These are phyloP conservation scores for Crocallis elinguaria DNA, from an alignment of 2,888 invertebrate genomes.

Conservation along the genomic window DNA sequence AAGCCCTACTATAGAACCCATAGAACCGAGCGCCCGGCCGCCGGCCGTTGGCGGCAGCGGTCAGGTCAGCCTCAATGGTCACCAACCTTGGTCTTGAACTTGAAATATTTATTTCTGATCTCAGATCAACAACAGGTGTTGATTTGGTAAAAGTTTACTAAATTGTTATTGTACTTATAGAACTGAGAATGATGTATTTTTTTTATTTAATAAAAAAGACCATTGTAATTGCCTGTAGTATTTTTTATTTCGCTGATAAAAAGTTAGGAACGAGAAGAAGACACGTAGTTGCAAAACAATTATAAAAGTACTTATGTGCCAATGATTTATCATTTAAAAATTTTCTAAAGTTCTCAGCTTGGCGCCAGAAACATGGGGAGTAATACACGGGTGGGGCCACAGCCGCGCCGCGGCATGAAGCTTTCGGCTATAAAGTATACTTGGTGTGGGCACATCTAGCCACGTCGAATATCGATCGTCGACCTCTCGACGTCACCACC, in stretches of 20 bases:
- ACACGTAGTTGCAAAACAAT: background rate
- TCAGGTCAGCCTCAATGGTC: background rate
- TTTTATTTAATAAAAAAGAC: constrained; percentile 81
- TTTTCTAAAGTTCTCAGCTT: too few species aligned
- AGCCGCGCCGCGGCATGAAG: too few species aligned
- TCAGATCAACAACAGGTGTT: constrained; percentile 76
- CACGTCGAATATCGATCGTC: constrained; percentile 40
- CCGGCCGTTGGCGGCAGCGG: constrained; percentile 1
- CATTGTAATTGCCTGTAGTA: constrained; percentile 61
- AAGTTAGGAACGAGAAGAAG: background rate
- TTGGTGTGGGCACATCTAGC: constrained; percentile 28
- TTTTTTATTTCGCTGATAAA: constrained; percentile 17
- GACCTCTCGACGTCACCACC: constrained; percentile 33
- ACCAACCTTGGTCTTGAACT: constrained; percentile 16
- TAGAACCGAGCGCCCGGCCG: constrained; percentile 21
- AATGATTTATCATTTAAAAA: too few species aligned
- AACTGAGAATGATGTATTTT: constrained; percentile 81
- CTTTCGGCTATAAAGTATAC: constrained; percentile 1
- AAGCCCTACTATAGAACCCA: constrained; percentile 32
- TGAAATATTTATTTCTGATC: constrained; percentile 72
- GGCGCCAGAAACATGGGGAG: too few species aligned
- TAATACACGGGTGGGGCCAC: constrained; percentile 12
- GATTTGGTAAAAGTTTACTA: constrained; percentile 81
- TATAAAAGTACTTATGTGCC: too few species aligned
- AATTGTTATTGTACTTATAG: constrained; percentile 83